phyloP scores from a whole-genome alignment of 2,888 invertebrate genomes.

The Phytoseiulus persimilis region DNA sequence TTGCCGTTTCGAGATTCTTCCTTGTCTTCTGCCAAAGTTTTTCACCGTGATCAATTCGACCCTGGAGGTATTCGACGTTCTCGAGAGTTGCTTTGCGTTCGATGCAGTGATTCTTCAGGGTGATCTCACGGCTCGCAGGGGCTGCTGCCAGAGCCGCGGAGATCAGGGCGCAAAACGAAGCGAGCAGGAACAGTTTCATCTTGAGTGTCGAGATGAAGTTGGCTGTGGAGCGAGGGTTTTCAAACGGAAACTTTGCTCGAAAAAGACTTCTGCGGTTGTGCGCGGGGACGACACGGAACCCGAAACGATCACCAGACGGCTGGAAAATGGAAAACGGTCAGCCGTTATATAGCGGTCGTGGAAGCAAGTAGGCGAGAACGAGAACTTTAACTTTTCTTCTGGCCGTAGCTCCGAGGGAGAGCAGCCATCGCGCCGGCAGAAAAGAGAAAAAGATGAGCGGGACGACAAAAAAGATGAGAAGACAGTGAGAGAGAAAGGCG shows the following conservation, averaged over 20 bases:
- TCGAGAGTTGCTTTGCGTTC: slow-evolving; percentile 35
- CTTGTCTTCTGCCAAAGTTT: slow-evolving; percentile 29
- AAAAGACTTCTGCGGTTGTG: background rate
- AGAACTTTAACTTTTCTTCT: background rate
- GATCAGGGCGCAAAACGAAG: background rate
- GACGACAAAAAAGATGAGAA: background rate
- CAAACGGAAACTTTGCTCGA: background rate
- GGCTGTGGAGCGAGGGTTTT: background rate
- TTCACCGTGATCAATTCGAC: slow-evolving; percentile 20
- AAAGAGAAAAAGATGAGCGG: background rate
- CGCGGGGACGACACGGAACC: background rate
- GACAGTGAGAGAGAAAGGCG: background rate
- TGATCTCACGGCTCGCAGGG: background rate
- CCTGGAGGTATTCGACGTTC: slow-evolving; percentile 28
- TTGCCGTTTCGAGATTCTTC: slow-evolving; percentile 34
- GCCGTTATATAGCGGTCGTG: background rate
- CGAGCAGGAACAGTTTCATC: background rate
- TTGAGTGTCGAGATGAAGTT: background rate
- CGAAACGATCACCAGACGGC: background rate
- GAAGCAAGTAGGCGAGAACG: background rate
- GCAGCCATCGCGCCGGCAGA: background rate
- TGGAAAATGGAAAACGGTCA: slow-evolving; percentile 5
- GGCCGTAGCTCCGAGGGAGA: background rate
- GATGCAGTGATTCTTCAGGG: slow-evolving; percentile 28
- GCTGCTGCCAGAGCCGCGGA: background rate